phyloP scores from a whole-genome alignment of 2,113 vertebrate species.

The Eclectus roratus region DNA sequence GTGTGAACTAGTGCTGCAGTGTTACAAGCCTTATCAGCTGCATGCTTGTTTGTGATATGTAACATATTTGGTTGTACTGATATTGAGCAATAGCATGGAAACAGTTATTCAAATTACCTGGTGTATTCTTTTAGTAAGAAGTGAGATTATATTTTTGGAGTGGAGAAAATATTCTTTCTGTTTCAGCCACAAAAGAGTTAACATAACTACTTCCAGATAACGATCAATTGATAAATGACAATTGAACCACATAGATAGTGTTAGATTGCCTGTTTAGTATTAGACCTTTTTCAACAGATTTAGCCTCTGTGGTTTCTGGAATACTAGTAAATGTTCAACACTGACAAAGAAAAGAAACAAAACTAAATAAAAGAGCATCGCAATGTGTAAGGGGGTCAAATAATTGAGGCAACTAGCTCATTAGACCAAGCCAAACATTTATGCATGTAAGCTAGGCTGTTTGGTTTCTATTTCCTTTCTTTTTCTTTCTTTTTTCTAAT shows the following conservation, averaged over 20 bases:
- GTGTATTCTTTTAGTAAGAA: slow-evolving; percentile 30
- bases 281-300: slow-evolving; percentile 70
- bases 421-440: neutral
- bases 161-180: slow-evolving; percentile 6
- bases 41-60: neutral
- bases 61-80: slow-evolving; percentile 14
- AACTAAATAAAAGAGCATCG: slow-evolving; percentile 56
- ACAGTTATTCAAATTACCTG: slow-evolving; percentile 20
- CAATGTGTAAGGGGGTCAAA: neutral
- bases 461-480: neutral
- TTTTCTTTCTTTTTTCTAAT: neutral
- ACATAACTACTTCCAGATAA: slow-evolving; percentile 73
- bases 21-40: neutral
- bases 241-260: slow-evolving; percentile 74
- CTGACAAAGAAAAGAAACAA: slow-evolving; percentile 57
- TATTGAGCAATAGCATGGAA: slow-evolving; percentile 7
- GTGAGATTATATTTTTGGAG: neutral
- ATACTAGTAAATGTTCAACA: slow-evolving; percentile 55
- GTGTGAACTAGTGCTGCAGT: neutral
- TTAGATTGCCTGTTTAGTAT: slow-evolving; percentile 73
- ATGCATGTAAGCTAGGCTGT: neutral
- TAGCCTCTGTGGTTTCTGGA: slow-evolving; percentile 63
- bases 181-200: slow-evolving; percentile 76
- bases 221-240: slow-evolving; percentile 79
- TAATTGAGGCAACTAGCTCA: slow-evolving; percentile 29